phyloP scores from a whole-genome alignment of 2,888 invertebrate genomes.

The Acholoe squamosa region DNA sequence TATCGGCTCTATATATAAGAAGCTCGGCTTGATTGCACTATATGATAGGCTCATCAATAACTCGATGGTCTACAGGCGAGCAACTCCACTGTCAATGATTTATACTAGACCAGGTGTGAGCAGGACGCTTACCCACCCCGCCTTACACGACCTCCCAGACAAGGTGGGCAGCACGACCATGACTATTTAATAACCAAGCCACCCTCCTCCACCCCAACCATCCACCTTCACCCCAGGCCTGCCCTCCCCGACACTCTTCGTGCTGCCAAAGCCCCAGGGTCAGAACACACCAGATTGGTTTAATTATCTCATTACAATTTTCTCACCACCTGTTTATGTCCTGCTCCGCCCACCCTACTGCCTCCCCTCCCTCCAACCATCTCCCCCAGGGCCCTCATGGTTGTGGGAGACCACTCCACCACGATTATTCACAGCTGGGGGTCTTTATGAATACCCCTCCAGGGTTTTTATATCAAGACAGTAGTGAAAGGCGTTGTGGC shows the following conservation, averaged over 20 bases:
- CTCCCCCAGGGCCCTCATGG: not conserved
- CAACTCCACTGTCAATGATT: not conserved
- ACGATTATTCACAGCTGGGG: conserved; percentile 26
- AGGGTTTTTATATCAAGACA: conserved; percentile 18
- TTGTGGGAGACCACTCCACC: not conserved
- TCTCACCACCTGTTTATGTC: not conserved
- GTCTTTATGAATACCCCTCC: conserved; percentile 37
- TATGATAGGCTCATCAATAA: too few species aligned
- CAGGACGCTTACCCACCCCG: not conserved
- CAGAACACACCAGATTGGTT: not conserved
- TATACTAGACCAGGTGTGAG: not conserved
- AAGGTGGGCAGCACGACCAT: not conserved
- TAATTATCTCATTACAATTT: conserved; percentile 11
- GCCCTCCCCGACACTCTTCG: not conserved
- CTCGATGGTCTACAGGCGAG: too few species aligned
- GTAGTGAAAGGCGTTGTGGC: not conserved
- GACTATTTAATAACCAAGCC: not conserved
- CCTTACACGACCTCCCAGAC: not conserved
- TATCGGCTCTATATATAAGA: too few species aligned
- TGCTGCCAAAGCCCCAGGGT: not conserved
- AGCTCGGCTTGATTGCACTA: too few species aligned
- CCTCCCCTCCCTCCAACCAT: not conserved
- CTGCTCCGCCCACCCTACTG: not conserved
- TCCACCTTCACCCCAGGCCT: not conserved
- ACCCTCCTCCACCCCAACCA: not conserved